A percentile compares a stretch with the other conserved stretches of the same genome.
These are phyloP conservation scores for Rhogogaster chlorosoma DNA, from an alignment of 2,888 invertebrate genomes.

Conservation along the genomic window DNA sequence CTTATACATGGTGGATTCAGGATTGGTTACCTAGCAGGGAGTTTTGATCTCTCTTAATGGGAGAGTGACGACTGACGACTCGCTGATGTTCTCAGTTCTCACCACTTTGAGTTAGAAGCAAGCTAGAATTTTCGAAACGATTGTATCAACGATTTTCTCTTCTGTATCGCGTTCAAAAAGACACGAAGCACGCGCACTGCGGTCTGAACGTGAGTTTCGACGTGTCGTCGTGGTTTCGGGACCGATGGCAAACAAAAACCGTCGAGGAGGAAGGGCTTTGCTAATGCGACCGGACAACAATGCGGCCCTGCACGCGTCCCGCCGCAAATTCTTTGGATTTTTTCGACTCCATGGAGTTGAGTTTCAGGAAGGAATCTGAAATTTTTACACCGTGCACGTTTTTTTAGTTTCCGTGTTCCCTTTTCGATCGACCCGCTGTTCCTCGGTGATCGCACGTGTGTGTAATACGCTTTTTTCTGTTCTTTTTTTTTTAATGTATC, in stretches of 20 bases:
- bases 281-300: slow-evolving; percentile 75
- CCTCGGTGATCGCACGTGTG: slow-evolving; percentile 11
- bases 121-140: neutral
- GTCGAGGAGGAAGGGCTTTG: slow-evolving; percentile 54
- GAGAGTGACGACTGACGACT: slow-evolving; percentile 33
- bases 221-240: neutral
- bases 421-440: slow-evolving; percentile 8
- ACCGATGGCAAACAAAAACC: slow-evolving; percentile 32
- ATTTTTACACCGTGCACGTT: slow-evolving; percentile 35
- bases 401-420: slow-evolving; percentile 51
- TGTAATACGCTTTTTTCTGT: neutral
- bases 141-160: neutral
- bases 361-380: slow-evolving; percentile 48
- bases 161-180: neutral
- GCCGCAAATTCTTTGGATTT: slow-evolving; percentile 73
- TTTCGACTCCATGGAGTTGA: slow-evolving; percentile 57
- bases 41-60: slow-evolving; percentile 24
- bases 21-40: slow-evolving; percentile 12
- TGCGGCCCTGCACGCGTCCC: slow-evolving; percentile 73
- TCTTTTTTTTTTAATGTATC: neutral
- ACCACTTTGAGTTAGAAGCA: neutral
- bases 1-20: neutral
- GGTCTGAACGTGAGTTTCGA: neutral
- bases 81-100: neutral
- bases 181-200: neutral